Conservation (phyloP, 1,140 invertebrate genomes). For the Sipha flava region DNA sequence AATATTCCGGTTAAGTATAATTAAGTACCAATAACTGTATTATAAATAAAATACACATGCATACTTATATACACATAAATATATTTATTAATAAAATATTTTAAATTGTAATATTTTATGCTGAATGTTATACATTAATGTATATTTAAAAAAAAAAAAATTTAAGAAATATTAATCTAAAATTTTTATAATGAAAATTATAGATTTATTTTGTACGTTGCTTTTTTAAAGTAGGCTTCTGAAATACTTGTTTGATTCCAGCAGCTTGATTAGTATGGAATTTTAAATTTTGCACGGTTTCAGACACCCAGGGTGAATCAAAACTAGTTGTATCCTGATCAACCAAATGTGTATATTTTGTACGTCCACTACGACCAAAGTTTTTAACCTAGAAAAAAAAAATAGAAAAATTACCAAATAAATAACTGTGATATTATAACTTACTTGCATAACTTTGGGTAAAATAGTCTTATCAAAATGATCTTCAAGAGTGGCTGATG, state of each 20-base stretch:
- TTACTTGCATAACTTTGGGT: slow-evolving; percentile 96
- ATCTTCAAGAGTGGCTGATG: slow-evolving; percentile 94
- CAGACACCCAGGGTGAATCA: slow-evolving; percentile 91
- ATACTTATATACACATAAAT: too few species aligned
- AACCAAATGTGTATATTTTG: slow-evolving; percentile 98
- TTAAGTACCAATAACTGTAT: too few species aligned
- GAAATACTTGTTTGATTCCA: slow-evolving; percentile 93
- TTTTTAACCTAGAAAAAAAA: slow-evolving; percentile 74
- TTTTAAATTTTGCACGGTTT: slow-evolving; percentile 81
- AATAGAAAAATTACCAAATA: background rate
- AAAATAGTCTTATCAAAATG: slow-evolving; percentile 98
- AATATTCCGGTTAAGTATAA: too few species aligned
- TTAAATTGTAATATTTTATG: too few species aligned
- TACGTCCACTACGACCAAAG: slow-evolving; percentile 95
- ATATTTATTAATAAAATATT: too few species aligned
- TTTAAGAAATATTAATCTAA: background rate
- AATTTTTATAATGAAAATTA: background rate
- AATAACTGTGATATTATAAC: background rate
- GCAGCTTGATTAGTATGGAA: slow-evolving; percentile 83
- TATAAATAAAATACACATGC: too few species aligned
- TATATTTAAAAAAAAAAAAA: too few species aligned
- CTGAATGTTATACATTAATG: too few species aligned
- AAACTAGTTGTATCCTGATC: slow-evolving; percentile 99
- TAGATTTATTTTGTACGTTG: slow-evolving; percentile 7
- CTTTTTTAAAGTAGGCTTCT: slow-evolving; percentile 68